Percentiles rank a stretch among this genome's conserved stretches.
Conservation (phyloP, 2,113 vertebrate species). For the Cisticola juncidis region DNA sequence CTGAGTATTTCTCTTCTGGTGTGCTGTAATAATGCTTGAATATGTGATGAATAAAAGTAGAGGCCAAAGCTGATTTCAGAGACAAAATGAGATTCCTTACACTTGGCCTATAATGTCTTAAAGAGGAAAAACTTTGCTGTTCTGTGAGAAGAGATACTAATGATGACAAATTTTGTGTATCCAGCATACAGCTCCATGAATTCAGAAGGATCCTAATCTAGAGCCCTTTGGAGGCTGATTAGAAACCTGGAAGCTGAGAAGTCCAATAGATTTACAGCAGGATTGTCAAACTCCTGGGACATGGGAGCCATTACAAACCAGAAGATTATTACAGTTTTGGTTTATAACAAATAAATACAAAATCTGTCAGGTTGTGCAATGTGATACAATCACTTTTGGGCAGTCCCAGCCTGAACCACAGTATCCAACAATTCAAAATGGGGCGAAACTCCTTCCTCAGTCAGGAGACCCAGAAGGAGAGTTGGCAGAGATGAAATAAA, state of each 20-base stretch:
- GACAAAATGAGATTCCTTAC: not conserved
- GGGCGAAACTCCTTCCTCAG: not conserved
- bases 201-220: not conserved
- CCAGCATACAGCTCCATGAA: not conserved
- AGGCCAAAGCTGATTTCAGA: not conserved
- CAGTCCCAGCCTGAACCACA: not conserved
- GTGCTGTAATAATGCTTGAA: not conserved
- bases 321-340: not conserved
- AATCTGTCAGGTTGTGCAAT: not conserved
- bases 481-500: accelerated
- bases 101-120: not conserved
- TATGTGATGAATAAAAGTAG: not conserved
- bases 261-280: not conserved
- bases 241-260: not conserved
- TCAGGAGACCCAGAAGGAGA: not conserved
- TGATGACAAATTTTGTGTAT: not conserved
- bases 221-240: not conserved
- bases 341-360: not conserved
- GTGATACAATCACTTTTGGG: not conserved
- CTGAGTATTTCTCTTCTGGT: not conserved
- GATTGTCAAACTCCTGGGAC: not conserved
- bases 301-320: not conserved
- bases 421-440: not conserved
- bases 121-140: not conserved
- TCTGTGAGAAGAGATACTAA: not conserved